These are phyloP conservation scores for Drosophila parabipectinata DNA, from an alignment of 1,140 invertebrate species.

Conservation along the genomic window DNA sequence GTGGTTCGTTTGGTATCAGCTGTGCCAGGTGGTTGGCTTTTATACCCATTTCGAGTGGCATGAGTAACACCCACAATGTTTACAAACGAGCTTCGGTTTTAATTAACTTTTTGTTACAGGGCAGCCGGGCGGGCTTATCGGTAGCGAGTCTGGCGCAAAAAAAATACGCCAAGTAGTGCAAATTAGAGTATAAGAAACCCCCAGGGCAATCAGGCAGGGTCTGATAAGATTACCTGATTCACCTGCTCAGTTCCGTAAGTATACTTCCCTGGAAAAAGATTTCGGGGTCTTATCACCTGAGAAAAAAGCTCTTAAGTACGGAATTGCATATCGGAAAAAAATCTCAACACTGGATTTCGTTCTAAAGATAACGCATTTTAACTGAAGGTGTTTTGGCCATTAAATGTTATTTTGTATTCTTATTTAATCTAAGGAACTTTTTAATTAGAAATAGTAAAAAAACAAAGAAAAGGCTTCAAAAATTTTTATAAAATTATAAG, in stretches of 20 bases:
- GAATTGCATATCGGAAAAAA: constrained; percentile 17
- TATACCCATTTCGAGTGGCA: constrained; percentile 28
- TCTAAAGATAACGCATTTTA: constrained; percentile 1
- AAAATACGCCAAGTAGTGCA: constrained; percentile 10
- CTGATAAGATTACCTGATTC: constrained; percentile 57
- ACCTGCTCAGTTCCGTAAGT: constrained; percentile 12
- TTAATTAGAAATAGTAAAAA: neutral
- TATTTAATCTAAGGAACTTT: neutral
- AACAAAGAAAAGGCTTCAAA: too few species aligned
- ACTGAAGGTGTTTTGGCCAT: constrained; percentile 1
- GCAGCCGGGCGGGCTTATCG: constrained; percentile 29
- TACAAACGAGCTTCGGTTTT: constrained; percentile 39
- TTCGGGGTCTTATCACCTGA: constrained; percentile 8
- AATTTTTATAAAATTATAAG: too few species aligned
- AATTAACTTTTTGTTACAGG: constrained; percentile 42
- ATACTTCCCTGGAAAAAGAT: constrained; percentile 30
- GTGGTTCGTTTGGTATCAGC: constrained; percentile 25
- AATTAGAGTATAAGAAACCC: constrained; percentile 42
- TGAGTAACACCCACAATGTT: constrained; percentile 41
- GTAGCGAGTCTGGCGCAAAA: constrained; percentile 6
- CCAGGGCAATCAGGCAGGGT: constrained; percentile 17
- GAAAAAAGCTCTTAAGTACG: constrained; percentile 5
- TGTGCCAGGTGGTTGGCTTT: constrained; percentile 16
- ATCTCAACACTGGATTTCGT: constrained; percentile 6
- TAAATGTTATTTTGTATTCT: neutral